Base-by-base conservation (phyloP, 2,888 invertebrate genomes). In the Ischnus inquisitorius region DNA sequence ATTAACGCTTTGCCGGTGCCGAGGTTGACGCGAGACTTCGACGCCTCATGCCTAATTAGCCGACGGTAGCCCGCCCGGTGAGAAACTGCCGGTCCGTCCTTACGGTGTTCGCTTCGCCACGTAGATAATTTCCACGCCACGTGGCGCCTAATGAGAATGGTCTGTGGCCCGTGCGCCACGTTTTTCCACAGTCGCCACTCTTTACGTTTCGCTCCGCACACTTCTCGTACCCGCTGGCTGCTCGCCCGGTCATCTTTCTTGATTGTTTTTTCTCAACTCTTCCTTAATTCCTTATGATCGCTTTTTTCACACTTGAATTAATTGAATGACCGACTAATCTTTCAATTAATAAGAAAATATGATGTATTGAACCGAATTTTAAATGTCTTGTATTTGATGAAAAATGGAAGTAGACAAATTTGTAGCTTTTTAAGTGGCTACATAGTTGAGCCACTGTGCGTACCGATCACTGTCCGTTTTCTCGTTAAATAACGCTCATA, bases 11-110 rank as follows among this genome's bases (percentile, higher is more conserved):
- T 74, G 71, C 76, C 80, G 78, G 75, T 75, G 83, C 77, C 86
- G 60, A 82, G 79, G 80, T 79, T 81, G 80, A 82, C 84, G 88
- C 84, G 86, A 74, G 87, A 89, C 88, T 91, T 91, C 90, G 91
- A 90, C 89, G 86, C 90, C 89, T 90, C 88, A 88, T 88, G 89
- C 90, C 89, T 90, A 91, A 91, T 91, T 91, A 91, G 91, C 88
- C 88, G 87, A 88, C 89, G 87, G 81, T 79, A 81, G 80, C 87
- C 77, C 79, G 72, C 77, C 84, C 79, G 85, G 87, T 87, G 88
- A 88, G 88, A 89, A 89, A 89, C 87, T 82, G 86, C 86, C 85
- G 86, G 86, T 86, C 84, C 87, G 79, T 88, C 89, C 88, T 87
- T 84, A 79, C 86, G 41, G 48, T 46, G 72, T 67, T 62, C 54